These are phyloP conservation scores for Drosophila vallismaia DNA, from an alignment of 2,888 invertebrate genomes.

Conservation along the genomic window DNA sequence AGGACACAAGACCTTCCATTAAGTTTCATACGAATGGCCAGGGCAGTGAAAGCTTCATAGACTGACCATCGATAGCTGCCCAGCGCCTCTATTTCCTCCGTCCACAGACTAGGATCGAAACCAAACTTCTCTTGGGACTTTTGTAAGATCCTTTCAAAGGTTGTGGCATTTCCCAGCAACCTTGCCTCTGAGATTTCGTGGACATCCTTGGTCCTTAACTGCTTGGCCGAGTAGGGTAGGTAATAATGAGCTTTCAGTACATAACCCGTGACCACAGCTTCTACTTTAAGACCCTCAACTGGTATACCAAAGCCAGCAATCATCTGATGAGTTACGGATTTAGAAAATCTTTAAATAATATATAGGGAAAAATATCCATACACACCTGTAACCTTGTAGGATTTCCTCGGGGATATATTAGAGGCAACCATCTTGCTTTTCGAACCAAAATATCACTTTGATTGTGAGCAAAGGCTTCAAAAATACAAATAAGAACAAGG, in stretches of 20 bases:
- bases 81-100: conserved; percentile 45
- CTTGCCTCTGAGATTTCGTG: conserved; percentile 38
- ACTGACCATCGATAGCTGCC: conserved; percentile 79
- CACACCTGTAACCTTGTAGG: conserved; percentile 59
- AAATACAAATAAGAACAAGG: neutral
- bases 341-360: neutral
- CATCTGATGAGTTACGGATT: conserved; percentile 17
- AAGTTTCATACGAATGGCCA: conserved; percentile 85
- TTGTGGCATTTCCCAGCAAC: conserved; percentile 48
- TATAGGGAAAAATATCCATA: neutral
- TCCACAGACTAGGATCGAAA: conserved; percentile 16
- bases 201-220: conserved; percentile 53
- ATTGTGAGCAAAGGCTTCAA: neutral
- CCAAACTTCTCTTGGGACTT: conserved; percentile 47
- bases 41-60: conserved; percentile 75
- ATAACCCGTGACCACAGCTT: conserved; percentile 60
- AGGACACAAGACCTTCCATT: conserved; percentile 89
- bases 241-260: conserved; percentile 73
- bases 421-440: conserved; percentile 53
- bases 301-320: conserved; percentile 58
- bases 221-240: conserved; percentile 52
- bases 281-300: conserved; percentile 36
- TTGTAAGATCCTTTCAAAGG: conserved; percentile 51
- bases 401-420: conserved; percentile 52
- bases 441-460: conserved; percentile 54